phyloP scores from a whole-genome alignment of 1,140 invertebrate species.

The Apocrypta bakeri region DNA sequence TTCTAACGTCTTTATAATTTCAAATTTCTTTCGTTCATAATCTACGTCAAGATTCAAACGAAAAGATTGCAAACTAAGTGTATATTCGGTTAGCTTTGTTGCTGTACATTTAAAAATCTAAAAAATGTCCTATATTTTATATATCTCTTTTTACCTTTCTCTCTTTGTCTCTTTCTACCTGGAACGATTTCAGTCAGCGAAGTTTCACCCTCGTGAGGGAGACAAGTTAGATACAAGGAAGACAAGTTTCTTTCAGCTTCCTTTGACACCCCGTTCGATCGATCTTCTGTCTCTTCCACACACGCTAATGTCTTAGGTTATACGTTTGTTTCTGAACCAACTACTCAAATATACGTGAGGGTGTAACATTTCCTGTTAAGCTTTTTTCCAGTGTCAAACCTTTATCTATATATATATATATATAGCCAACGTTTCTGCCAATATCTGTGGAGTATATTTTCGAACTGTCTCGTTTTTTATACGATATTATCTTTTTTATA shows the following conservation, averaged over 20 bases:
- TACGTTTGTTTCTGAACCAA: not conserved
- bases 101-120: no score
- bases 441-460: no score
- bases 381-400: not conserved
- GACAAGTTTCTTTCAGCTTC: not conserved
- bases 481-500: no score
- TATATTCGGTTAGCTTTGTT: no score
- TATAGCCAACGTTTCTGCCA: no score
- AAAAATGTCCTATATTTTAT: not conserved
- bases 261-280: constrained; percentile 14
- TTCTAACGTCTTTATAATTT: no score
- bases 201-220: not conserved
- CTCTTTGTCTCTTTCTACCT: not conserved
- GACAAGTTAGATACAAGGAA: not conserved
- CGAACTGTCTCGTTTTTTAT: no score
- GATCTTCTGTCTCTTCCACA: constrained; percentile 17
- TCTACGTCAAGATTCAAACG: no score
- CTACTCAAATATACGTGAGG: not conserved
- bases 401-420: no score
- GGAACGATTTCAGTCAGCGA: not conserved
- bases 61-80: no score
- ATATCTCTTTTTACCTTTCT: not conserved
- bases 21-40: no score
- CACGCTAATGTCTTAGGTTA: not conserved
- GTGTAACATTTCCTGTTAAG: not conserved